phyloP scores from a whole-genome alignment of 2,888 invertebrate genomes.

The Crossocerus cetratus region DNA sequence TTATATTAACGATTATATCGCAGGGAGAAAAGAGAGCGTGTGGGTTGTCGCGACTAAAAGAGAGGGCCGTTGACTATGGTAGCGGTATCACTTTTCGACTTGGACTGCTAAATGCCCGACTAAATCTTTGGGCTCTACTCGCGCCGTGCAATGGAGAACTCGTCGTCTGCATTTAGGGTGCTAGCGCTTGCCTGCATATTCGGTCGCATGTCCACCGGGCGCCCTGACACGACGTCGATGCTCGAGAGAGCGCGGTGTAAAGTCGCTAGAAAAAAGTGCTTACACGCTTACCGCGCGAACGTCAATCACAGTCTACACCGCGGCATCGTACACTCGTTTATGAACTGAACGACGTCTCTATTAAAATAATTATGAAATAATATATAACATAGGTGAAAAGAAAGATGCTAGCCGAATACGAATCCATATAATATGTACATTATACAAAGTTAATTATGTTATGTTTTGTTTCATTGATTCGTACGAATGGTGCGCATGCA shows the following conservation, averaged over 20 bases:
- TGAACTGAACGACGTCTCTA: slow-evolving; percentile 63
- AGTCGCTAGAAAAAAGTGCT: slow-evolving; percentile 18
- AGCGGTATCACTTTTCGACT: slow-evolving; percentile 27
- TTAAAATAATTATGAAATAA: slow-evolving; percentile 64
- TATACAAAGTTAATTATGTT: slow-evolving; percentile 72
- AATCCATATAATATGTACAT: slow-evolving; percentile 73
- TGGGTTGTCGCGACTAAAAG: slow-evolving; percentile 42
- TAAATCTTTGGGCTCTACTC: no score
- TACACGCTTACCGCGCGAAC: slow-evolving; percentile 30
- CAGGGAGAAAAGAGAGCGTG: slow-evolving; percentile 53
- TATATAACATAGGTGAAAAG: slow-evolving; percentile 64
- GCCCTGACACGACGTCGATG: neutral
- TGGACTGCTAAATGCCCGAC: slow-evolving; percentile 4
- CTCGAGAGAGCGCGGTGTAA: slow-evolving; percentile 11
- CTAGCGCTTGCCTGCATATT: no score
- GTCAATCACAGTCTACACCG: slow-evolving; percentile 44
- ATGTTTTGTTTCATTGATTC: slow-evolving; percentile 60
- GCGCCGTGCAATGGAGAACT: neutral
- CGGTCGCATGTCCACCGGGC: no score
- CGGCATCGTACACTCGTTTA: slow-evolving; percentile 60
- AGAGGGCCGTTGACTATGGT: slow-evolving; percentile 31
- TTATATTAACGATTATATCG: slow-evolving; percentile 75
- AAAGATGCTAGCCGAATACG: slow-evolving; percentile 66
- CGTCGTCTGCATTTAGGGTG: no score
- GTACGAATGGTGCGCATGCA: slow-evolving; percentile 48